Conservation (phyloP, 2,113 vertebrate species). For the Burhinus bistriatus region DNA sequence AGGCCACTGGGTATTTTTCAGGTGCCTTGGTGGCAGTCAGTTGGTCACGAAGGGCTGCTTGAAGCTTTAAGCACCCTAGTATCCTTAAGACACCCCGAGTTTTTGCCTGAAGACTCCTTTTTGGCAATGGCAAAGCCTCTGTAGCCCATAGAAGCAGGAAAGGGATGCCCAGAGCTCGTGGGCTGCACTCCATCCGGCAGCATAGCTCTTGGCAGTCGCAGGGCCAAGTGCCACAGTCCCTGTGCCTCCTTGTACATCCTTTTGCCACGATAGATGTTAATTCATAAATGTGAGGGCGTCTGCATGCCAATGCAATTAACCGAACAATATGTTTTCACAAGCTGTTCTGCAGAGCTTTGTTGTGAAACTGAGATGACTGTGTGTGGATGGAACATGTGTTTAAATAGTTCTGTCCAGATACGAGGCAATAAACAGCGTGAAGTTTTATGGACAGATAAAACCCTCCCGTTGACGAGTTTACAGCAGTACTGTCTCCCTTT, state of each 20-base stretch:
- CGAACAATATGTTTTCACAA: slow-evolving; percentile 64
- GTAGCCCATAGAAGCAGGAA: background rate
- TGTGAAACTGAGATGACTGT: slow-evolving; percentile 47
- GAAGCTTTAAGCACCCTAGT: background rate
- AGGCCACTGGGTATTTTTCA: background rate
- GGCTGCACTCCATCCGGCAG: background rate
- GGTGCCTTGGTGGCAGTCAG: background rate
- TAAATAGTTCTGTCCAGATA: slow-evolving; percentile 39
- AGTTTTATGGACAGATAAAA: slow-evolving; percentile 46
- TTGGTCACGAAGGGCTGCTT: background rate
- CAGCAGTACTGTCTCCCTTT: background rate
- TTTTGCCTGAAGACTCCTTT: background rate
- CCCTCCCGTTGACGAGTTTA: slow-evolving; percentile 19
- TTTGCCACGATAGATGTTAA: slow-evolving; percentile 7
- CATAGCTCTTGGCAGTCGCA: background rate
- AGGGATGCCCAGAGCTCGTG: background rate
- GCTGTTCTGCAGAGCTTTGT: slow-evolving; percentile 42
- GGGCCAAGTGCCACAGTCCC: background rate
- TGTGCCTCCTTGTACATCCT: background rate
- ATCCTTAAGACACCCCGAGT: background rate
- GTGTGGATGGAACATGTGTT: slow-evolving; percentile 32
- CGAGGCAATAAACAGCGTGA: background rate
- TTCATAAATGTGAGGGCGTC: slow-evolving; percentile 15
- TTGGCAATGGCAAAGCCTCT: background rate
- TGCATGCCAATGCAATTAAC: slow-evolving; percentile 56